Base-by-base conservation (phyloP, 2,888 invertebrate species). In the Amblyjoppa proteus region DNA sequence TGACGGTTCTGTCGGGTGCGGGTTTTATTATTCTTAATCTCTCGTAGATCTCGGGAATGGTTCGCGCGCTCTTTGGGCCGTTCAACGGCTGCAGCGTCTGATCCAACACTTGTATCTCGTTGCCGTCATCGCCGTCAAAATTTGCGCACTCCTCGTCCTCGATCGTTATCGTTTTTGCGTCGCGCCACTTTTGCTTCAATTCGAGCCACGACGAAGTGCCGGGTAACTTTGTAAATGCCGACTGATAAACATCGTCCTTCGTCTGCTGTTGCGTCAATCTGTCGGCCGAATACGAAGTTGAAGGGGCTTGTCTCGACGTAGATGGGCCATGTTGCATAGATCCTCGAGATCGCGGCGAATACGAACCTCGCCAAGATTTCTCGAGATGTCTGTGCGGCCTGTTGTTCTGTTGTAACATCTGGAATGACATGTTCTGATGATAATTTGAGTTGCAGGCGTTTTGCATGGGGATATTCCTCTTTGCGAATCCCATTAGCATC, bases 161-260 rank as follows among this genome's bases (percentile, higher is more conserved):
- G 56, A 94, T 94, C 0, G 92, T 93, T 6, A 94, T 94, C 0
- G 93, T 94, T 69, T 91, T 92, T 34, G 91, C 92, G 6, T 94
- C 94, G 20, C 89, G 89, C 93, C 93, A 93, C 74, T 90, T 93
- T 66, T 88, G 89, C 73, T 93, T 94, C 20, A 93, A 83, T 70
- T 94, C 93, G 0, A 88, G 49, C 94, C 94, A 94, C 0, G 93
- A 91, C 0, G 86, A 84, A 41, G 89, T 86, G n/a, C 89, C 91
- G 4, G 91, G 88, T 6, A 89, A 49, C 81, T 89, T 91, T 38
- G 83, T 85, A 56, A 93, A 93, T 0, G 92, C 89, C 1, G 92
- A 83, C 28, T 88, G 71, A 45, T 85, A 74, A 81, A n/a, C 28
- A 9, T 86, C 83, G 0, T 83, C 74, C 4, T 75, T 83, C 16